phyloP scores from a whole-genome alignment of 2,888 invertebrate genomes.

The Oligia fasciuncula region DNA sequence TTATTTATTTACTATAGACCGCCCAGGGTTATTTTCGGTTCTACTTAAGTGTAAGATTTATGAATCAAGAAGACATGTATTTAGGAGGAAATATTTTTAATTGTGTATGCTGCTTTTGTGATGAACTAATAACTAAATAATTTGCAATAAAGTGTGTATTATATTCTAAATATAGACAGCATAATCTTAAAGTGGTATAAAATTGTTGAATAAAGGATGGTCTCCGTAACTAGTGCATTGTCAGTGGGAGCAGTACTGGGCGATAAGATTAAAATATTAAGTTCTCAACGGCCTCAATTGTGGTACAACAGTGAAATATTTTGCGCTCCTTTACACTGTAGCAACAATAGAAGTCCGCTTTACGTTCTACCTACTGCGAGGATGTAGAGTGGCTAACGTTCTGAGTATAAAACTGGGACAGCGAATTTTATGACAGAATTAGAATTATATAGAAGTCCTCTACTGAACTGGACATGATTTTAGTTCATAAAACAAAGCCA shows the following conservation, averaged over 20 bases:
- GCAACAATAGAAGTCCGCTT: conserved; percentile 74
- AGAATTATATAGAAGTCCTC: too few species aligned
- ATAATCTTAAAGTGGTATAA: conserved; percentile 39
- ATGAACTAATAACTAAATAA: not conserved
- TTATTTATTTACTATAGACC: conserved; percentile 67
- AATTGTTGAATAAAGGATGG: conserved; percentile 53
- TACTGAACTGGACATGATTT: too few species aligned
- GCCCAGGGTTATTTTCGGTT: conserved; percentile 62
- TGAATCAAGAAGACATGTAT: conserved; percentile 17
- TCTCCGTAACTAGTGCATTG: conserved; percentile 62
- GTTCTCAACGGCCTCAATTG: conserved; percentile 73
- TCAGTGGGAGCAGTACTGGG: conserved; percentile 53
- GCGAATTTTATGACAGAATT: not conserved
- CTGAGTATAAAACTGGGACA: not conserved
- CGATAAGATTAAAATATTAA: conserved; percentile 78
- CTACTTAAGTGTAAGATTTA: conserved; percentile 46
- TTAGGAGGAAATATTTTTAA: conserved; percentile 23
- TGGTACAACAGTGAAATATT: conserved; percentile 76
- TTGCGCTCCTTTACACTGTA: conserved; percentile 74
- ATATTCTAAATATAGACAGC: conserved; percentile 17
- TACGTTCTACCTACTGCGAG: conserved; percentile 64
- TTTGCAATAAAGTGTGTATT: not conserved
- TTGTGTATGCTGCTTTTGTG: not conserved
- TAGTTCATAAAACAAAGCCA: too few species aligned
- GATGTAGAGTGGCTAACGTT: conserved; percentile 39